phyloP scores from a whole-genome alignment of 2,113 vertebrate genomes.

The Oxyura jamaicensis region DNA sequence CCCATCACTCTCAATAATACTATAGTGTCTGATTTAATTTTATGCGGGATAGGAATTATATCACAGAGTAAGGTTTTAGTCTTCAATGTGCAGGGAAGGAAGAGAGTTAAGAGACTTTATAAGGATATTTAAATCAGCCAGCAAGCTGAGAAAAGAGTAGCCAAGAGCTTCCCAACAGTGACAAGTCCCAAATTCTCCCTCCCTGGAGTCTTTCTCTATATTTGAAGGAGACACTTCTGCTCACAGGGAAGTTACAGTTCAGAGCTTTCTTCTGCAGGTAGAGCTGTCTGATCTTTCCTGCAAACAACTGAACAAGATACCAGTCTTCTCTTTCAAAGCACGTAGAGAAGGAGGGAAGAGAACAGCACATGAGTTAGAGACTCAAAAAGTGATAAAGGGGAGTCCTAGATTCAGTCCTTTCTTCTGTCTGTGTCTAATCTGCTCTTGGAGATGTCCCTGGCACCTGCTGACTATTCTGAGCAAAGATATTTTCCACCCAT shows the following conservation, averaged over 20 bases:
- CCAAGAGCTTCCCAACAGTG: not conserved
- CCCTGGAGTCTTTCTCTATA: not conserved
- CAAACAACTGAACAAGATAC: not conserved
- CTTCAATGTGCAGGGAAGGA: not conserved
- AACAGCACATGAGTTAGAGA: not conserved
- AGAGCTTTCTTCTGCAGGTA: not conserved
- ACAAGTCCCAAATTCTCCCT: not conserved
- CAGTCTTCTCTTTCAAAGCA: not conserved
- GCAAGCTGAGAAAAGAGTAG: not conserved
- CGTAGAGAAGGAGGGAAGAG: not conserved
- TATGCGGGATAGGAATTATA: not conserved
- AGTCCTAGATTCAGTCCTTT: too few species aligned
- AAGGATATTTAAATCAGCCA: not conserved
- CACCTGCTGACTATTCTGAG: not conserved
- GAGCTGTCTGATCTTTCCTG: not conserved
- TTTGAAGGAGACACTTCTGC: not conserved
- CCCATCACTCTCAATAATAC: not conserved
- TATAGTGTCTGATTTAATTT: not conserved
- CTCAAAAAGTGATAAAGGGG: not conserved
- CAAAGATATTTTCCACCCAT: not conserved
- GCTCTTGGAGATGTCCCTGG: not conserved
- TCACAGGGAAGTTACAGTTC: not conserved
- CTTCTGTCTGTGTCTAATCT: not conserved
- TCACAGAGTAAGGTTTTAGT: not conserved
- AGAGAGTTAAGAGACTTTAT: not conserved